Evolutionary conservation across 2,797 vertebrate species (phyloP).

Genomic region (Podargus strigoides): DNA sequence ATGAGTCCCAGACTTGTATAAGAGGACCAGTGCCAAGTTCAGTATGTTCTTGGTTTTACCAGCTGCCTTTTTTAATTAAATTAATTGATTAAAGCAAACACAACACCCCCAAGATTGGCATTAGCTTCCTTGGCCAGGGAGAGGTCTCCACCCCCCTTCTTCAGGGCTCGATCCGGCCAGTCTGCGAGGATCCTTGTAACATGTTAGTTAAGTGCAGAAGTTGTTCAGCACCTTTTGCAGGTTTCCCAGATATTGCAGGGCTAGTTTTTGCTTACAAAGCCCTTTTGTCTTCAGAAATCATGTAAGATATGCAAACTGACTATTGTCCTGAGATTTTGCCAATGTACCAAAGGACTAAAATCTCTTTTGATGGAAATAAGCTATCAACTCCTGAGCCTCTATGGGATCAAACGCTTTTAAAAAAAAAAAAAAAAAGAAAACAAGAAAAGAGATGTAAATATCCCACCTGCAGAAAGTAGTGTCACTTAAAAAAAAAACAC

Average conservation of each 20-base stretch:
- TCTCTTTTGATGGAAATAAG: neutral
- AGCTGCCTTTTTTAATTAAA: neutral
- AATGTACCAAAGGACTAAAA: neutral
- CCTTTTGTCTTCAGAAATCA: neutral
- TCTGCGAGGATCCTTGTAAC: neutral
- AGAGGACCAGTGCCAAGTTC: neutral
- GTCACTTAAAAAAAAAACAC: neutral
- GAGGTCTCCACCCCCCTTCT: neutral
- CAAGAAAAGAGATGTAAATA: neutral
- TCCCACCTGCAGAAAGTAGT: neutral
- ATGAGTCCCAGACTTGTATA: neutral
- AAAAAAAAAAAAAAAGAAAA: neutral
- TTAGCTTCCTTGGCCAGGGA: neutral
- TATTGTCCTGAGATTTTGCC: neutral
- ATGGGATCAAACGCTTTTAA: neutral
- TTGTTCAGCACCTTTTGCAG: neutral
- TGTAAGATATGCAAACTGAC: neutral
- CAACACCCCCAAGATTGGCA: neutral
- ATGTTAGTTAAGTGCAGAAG: neutral
- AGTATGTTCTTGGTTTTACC: slow-evolving; percentile 1
- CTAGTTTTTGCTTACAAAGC: neutral
- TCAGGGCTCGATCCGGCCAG: neutral
- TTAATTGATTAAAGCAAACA: neutral
- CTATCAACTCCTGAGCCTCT: neutral
- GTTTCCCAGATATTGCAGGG: neutral